Evolutionary conservation across 1,140 invertebrate genomes (phyloP), one percentile per base, ranked within the genome.

Genomic region (Drepana arcuata): DNA sequence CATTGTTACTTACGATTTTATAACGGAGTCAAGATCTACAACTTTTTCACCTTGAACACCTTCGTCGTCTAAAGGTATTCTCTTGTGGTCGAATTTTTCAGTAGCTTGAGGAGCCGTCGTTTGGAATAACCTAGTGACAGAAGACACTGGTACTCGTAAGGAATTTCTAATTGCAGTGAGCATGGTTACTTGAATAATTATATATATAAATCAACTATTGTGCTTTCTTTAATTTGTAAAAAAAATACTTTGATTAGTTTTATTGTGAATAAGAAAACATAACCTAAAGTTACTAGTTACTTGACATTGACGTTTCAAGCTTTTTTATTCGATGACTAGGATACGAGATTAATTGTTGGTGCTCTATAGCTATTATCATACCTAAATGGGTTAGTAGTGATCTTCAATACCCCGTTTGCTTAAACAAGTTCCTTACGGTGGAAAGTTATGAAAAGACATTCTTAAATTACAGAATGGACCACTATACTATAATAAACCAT

Each of bases 21-120:
- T 31, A 2, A 63, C 59, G 12, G 72, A 44, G 35, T 82, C 78
- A 2, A 82, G 41, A 48, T 82, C 73, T n/a, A 82, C 26, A 16
- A 79, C 47, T 49, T 79, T 82, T 27, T 82, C 78, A 29, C 78
- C 78, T 34, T 74, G 73, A 14, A 78, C 78, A n/a, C 78, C 78
- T 50, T 82, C 78, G 50, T 82, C 78, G 4, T 66, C 58, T n/a
- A 48, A 53, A 14, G 78, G 73, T 16, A 82, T 79, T 28, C 69
- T 52, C 47, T 80, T 82, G 34, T 72, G 73, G 39, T 71, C 62
- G 37, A 79, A 80, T 25, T 59, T 69, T 23, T 82, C 74, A 1
- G 66, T 68, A 1, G 63, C 46, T 32, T 45, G 34, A 0, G 61
- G 49, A 0, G 54, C 23, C 0, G 69, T 44, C 2, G 71, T 80